Evolutionary conservation across 2,888 invertebrate genomes (phyloP), one percentile per base, ranked within the genome.

Genomic region (Gymnoscelis rufifasciata): DNA sequence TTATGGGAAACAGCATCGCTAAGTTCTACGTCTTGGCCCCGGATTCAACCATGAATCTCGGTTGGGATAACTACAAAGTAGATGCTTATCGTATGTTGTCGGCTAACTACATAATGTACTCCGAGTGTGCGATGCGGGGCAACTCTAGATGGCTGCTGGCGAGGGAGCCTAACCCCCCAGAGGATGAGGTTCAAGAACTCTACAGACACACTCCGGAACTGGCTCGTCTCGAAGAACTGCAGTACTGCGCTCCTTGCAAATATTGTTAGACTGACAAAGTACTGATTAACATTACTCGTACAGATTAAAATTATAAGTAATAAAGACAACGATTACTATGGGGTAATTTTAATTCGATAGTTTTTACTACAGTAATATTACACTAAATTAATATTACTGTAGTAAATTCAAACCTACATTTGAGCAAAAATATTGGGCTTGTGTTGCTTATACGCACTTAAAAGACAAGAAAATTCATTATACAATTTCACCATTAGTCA

Each of bases 11-110:
- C 8, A 33, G n/a, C 7, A 10, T 33, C 10, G 15, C 33, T 3
- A 33, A 33, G 33, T 33, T 33, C 6, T 11, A 15, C 33, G 7
- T 33, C 2, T 19, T 33, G 33, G n/a, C 15, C 2, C 33, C 33
- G 10, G 33, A 33, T 5, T 10, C 33, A 2, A 33, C 15, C 4
- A 7, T 10, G 19, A n/a, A 6, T 4, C 7, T 15, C 6, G 33
- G 33, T n/a, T 33, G 33, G 33, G 33, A 33, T 10, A 33, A 33
- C 19, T 33, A 33, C 15, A 33, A 7, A 10, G 10, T 33, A n/a
- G 33, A 33, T 8, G 33, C 19, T 5, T 33, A 10, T 15, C 33
- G 10, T 5, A 10, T 33, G 14, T n/a, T 33, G 19, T 14, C 33
- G 10, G 14, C 33, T 7, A 19, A 33, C n/a, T 33, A 33, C 7